Evolutionary conservation across 35 echinoderm and acorn worm species (phyloP), one percentile per base, ranked within the genome.

Genomic region (Anneissia japonica): DNA sequence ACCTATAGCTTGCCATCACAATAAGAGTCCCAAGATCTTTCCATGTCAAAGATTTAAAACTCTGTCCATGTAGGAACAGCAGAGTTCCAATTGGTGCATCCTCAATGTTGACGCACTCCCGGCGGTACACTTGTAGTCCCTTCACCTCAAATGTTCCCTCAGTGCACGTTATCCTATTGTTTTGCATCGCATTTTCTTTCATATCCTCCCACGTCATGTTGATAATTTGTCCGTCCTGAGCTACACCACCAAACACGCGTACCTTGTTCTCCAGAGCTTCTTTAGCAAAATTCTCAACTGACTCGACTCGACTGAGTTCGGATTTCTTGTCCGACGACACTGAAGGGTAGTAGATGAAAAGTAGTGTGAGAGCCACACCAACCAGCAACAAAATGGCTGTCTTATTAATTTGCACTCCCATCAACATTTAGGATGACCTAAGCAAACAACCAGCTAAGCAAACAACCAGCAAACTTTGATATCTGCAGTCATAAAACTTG

Each of bases 1-100:
- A 99, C 2, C 96, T 92, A 37, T 87, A 79, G 16, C 41, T 86
- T 28, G 96, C 96, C 76, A 94, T 89, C 35, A 90, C 82, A 74
- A 92, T 86, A 23, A 99, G 82, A 34, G 96, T 94, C 34, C 96
- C 96, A 16, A 99, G 76, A 6, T 92, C 86, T 26, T 84, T 72
- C 96, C 96, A 99, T n/a, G 96, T 99, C 40, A 82, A 7, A 2
- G 96, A 99, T 21, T 76, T 81, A 78, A 94, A 99, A 10, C 0
- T 77, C 82, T 73, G 73, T 35, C 96, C 96, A 86, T 99, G 96
- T 10, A 99, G 84, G 35, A 99, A 88, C 10, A 99, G 32, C 32
- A 99, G 37, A 6, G 35, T 83, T 39, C 96, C 96, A 4, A 6
- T 9, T 7, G 5, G 3, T 9, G 35, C 35, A 6, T 26, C 11